These are phyloP conservation scores for Ormyrus pomaceus DNA, from an alignment of 2,888 invertebrate species.

Conservation along the genomic window DNA sequence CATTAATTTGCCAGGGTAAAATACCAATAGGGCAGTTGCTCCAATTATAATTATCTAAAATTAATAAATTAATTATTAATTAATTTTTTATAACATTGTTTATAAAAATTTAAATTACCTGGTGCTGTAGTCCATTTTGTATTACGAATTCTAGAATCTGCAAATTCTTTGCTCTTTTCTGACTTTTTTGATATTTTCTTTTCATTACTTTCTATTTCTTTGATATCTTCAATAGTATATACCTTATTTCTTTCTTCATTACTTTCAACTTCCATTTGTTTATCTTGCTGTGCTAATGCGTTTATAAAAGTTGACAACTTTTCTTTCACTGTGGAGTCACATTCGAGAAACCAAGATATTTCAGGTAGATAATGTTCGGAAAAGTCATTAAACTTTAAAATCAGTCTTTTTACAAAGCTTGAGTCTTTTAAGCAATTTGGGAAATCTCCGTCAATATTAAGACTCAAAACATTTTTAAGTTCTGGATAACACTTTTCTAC, in stretches of 20 bases:
- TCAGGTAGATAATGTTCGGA: slow-evolving; percentile 62
- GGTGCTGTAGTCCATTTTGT: slow-evolving; percentile 64
- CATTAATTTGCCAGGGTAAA: slow-evolving; percentile 76
- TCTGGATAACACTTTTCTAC: slow-evolving; percentile 62
- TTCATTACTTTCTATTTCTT: slow-evolving; percentile 50
- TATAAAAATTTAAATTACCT: slow-evolving; percentile 55
- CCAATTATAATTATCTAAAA: slow-evolving; percentile 73
- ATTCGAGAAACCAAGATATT: slow-evolving; percentile 62
- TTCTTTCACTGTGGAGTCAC: slow-evolving; percentile 58
- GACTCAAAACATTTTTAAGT: slow-evolving; percentile 60
- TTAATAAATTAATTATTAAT: background rate
- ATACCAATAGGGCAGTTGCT: slow-evolving; percentile 77
- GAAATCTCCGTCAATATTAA: slow-evolving; percentile 61
- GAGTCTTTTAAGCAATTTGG: slow-evolving; percentile 64
- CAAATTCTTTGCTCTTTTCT: slow-evolving; percentile 52
- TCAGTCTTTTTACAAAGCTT: slow-evolving; percentile 63
- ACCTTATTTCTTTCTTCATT: slow-evolving; percentile 66
- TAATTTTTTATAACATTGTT: slow-evolving; percentile 21
- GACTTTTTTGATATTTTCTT: slow-evolving; percentile 23
- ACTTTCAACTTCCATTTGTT: slow-evolving; percentile 52
- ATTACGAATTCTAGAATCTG: slow-evolving; percentile 65
- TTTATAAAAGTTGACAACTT: slow-evolving; percentile 63
- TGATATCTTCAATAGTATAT: slow-evolving; percentile 77
- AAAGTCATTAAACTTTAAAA: slow-evolving; percentile 65
- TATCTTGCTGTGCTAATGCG: slow-evolving; percentile 67